Evolutionary conservation across 2,888 invertebrate genomes (phyloP).

Genomic region (Latrodectus elegans): DNA sequence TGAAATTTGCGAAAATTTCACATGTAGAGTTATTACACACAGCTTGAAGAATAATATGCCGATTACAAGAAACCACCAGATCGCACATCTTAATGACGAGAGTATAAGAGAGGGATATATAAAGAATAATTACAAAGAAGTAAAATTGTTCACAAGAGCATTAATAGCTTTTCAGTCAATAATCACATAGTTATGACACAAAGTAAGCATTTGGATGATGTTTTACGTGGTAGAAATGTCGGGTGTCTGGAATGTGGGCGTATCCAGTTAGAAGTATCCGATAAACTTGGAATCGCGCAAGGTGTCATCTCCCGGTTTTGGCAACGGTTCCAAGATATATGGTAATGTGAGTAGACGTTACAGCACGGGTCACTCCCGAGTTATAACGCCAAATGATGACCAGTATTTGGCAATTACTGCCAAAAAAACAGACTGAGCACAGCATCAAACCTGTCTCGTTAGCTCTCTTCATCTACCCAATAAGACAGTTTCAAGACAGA

Average conservation of each 20-base stretch:
- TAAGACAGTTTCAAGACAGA: not conserved
- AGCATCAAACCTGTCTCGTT: not conserved
- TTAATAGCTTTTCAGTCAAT: not conserved
- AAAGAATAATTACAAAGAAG: not conserved
- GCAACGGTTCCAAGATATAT: not conserved
- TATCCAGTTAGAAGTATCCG: not conserved
- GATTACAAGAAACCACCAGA: no score
- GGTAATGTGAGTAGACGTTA: not conserved
- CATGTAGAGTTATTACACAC: no score
- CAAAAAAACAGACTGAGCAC: not conserved
- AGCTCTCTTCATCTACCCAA: not conserved
- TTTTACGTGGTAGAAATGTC: not conserved
- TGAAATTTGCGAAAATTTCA: no score
- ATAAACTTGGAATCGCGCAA: not conserved
- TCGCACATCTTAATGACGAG: not conserved
- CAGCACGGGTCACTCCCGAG: no score
- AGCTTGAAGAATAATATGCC: no score
- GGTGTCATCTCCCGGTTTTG: not conserved
- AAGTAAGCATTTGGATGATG: not conserved
- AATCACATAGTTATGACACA: not conserved
- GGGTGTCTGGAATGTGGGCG: not conserved
- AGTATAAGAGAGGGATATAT: not conserved
- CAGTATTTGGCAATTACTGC: no score
- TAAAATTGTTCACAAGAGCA: not conserved
- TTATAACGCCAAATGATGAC: no score